phyloP scores from a whole-genome alignment of 2,113 vertebrate species.

The Cyprinodon tularosa region DNA sequence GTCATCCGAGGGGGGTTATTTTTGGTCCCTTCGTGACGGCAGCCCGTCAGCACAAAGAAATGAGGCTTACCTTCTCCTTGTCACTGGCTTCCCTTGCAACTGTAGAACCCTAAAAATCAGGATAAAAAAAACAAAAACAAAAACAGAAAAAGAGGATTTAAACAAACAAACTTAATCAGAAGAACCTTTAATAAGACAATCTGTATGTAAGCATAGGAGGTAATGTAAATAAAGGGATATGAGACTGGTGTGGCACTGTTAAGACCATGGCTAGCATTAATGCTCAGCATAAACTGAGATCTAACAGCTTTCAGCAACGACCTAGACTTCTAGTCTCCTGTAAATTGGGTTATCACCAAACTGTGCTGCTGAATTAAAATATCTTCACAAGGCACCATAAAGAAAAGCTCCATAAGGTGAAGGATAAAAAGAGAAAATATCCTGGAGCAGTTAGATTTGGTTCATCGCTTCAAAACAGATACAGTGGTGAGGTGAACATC shows the following conservation, averaged over 20 bases:
- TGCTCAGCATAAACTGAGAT: background rate
- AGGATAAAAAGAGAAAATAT: background rate
- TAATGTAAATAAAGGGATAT: background rate
- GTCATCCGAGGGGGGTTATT: conserved; percentile 47
- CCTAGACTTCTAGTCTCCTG: background rate
- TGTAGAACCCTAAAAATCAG: conserved; percentile 86
- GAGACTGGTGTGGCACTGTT: background rate
- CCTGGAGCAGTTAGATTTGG: background rate
- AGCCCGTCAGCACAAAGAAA: conserved; percentile 23
- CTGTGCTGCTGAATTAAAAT: background rate
- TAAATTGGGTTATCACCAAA: background rate
- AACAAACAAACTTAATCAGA: conserved; percentile 1
- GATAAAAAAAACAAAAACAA: conserved; percentile 34
- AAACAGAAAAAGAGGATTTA: background rate
- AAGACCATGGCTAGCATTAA: background rate
- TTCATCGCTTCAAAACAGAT: background rate
- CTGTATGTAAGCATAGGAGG: background rate
- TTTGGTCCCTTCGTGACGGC: conserved; percentile 35
- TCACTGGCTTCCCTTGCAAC: conserved; percentile 95
- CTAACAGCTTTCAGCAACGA: background rate
- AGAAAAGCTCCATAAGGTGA: too few species aligned
- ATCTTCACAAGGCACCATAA: background rate
- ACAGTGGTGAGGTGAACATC: background rate
- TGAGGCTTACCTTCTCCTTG: conserved; percentile 89
- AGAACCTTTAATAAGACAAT: background rate